Evolutionary conservation across 2,797 vertebrate species (phyloP), one percentile per base, ranked within the genome.

Genomic region (Diglossa cyanea): DNA sequence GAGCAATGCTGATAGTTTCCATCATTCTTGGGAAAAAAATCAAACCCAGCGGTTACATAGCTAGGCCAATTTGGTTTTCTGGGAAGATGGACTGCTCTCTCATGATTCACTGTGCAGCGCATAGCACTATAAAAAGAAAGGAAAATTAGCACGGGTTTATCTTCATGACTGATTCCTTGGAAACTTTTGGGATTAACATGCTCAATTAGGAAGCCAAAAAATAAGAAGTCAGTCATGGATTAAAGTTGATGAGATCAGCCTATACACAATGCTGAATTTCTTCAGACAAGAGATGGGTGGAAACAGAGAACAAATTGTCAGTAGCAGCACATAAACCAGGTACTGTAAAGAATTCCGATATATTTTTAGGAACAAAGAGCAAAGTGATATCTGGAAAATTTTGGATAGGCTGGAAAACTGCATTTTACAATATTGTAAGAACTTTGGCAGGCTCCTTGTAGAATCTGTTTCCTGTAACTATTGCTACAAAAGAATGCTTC

Each of bases 161-260:
- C 85, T 94, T 86, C 58, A 8, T 19, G 54, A 87, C 42, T 30
- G 70, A 96, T 65, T 94, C n/a, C 53, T 92, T 67, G 57, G 48
- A 76, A 91, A 93, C 71, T 84, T 71, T 76, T 44, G 39, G 75
- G 61, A 95, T 92, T 90, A 97, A 92, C 51, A 78, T 81, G 91
- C 53, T 86, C 85, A 93, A 37, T 86, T 91, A 92, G 26, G 11
- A 84, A 76, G 65, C 23, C 16, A 35, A 96, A 96, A 93, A 93
- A 4, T 40, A 94, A 74, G 48, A 62, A 94, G 67, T 83, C 91
- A 86, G 9, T 90, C 47, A 45, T 11, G 48, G 50, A 84, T 71
- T 92, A 87, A 84, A 84, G 44, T 14, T 84, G 39, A 76, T 51
- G 72, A 74, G 28, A 57, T 16, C 47, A 78, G 48, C n/a, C 87